Conservation (phyloP, 2,113 vertebrate genomes). For the Sitta europaea region DNA sequence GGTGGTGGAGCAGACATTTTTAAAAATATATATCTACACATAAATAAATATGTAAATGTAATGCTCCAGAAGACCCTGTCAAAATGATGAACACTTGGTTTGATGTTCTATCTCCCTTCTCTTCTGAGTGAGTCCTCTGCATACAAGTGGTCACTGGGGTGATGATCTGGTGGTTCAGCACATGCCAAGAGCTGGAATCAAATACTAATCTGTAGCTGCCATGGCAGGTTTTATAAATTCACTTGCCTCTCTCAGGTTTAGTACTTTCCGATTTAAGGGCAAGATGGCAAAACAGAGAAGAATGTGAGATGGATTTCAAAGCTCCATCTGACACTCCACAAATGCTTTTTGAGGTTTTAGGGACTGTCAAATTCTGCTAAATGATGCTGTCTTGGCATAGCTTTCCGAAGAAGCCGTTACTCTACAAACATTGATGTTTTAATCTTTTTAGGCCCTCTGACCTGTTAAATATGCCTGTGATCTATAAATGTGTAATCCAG, state of each 20-base stretch:
- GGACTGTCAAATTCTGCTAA: not conserved
- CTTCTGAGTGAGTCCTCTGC: not conserved
- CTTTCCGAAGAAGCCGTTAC: not conserved
- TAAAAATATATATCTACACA: not conserved
- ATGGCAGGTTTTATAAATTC: not conserved
- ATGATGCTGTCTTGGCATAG: conserved; percentile 1
- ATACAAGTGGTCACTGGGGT: not conserved
- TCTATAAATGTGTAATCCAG: not conserved
- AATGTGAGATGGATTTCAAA: not conserved
- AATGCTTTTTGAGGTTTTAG: conserved; percentile 27
- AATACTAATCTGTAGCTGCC: not conserved
- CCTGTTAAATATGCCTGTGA: conserved; percentile 41
- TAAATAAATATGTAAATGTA: not conserved
- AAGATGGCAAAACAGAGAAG: not conserved
- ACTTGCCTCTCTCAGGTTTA: not conserved
- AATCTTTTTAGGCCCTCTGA: conserved; percentile 44
- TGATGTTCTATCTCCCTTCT: not conserved
- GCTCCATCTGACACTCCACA: not conserved
- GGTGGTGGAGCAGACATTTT: not conserved
- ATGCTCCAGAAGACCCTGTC: not conserved
- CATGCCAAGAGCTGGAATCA: not conserved
- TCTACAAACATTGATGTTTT: not conserved
- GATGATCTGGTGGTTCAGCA: not conserved
- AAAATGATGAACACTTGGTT: not conserved
- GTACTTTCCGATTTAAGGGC: not conserved